Conservation (phyloP, 2,113 vertebrate species). For the Stegastes partitus region DNA sequence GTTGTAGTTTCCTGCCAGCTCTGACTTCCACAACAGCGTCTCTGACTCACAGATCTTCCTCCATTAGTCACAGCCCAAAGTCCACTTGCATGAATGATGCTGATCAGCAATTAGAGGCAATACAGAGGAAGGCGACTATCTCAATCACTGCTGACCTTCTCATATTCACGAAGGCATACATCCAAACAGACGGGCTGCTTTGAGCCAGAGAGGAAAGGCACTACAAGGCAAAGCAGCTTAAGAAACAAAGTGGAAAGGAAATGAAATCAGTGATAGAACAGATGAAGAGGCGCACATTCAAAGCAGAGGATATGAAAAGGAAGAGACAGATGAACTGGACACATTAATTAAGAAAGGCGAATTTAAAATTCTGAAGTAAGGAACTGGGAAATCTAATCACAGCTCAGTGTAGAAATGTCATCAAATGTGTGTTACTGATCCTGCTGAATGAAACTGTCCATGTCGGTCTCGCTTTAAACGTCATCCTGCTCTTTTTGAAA, state of each 20-base stretch:
- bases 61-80: conserved; percentile 33
- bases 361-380: conserved; percentile 23
- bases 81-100: conserved; percentile 52
- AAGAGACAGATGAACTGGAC: neutral
- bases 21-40: conserved; percentile 18
- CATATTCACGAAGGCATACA: conserved; percentile 20
- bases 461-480: neutral
- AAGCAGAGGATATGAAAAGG: conserved; percentile 45
- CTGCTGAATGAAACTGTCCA: neutral
- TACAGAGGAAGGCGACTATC: conserved; percentile 27
- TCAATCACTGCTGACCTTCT: conserved; percentile 41
- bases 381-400: conserved; percentile 1
- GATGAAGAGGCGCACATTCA: conserved; percentile 40
- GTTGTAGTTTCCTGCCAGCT: conserved; percentile 4
- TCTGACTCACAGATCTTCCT: conserved; percentile 38
- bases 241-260: conserved; percentile 57
- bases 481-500: neutral
- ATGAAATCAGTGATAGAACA: conserved; percentile 46
- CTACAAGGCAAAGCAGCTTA: conserved; percentile 7
- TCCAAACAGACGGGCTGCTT: conserved; percentile 10
- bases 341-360: conserved; percentile 18
- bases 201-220: conserved; percentile 15
- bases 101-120: conserved; percentile 59
- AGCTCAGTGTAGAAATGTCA: conserved; percentile 3
- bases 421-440: neutral